Base-by-base conservation (phyloP, 2,888 invertebrate genomes). In the Cenopis cana region DNA sequence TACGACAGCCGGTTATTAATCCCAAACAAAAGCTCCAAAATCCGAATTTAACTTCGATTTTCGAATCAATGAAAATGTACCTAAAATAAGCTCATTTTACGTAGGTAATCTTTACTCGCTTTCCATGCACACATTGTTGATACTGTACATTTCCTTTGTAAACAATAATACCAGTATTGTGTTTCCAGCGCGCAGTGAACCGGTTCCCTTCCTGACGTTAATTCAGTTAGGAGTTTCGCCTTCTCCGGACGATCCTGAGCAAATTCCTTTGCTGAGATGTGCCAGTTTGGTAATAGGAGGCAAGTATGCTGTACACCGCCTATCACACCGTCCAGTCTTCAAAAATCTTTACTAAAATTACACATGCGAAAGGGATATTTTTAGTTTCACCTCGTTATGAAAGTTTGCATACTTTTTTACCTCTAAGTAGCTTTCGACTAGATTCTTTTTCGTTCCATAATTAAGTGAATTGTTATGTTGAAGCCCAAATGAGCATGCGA, bases 161-260 rank as follows among this genome's bases (percentile, higher is more conserved):
- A 4, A 20, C 8, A 59, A 49, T 24, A 50, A 24, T 68, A 68
- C 60, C 59, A 54, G 60, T 52, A 56, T 69, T 50, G 56, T 38
- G 36, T 56, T 36, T 68, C 29, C 20, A 46, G 14, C 18, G 57
- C 49, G 18, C 57, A 57, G 36, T 65, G 52, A 61, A 61, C 38
- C 17, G 12, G 50, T 18, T 62, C 17, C 69, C 57, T n/a, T n/a
- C 68, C 73, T 67, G 72, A 64, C 46, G 71, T 74, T 78, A 74
- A 76, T 77, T 78, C 69, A 75, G 74, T 75, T 74, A 71, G 38
- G 55, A 77, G 77, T 72, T 75, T 38, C 73, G 17, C 18, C 46
- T 17, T 50, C 59, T 54, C 66, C 52, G 55, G 56, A 36, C 57
- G 72, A 65, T 52, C 70, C 73, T 74, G 54, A 64, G 59, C 68